A percentile compares a stretch with the other conserved stretches of the same genome.
These are phyloP conservation scores for Loris lydekkerianus DNA, from an alignment of 2,797 vertebrate genomes.

Conservation along the genomic window DNA sequence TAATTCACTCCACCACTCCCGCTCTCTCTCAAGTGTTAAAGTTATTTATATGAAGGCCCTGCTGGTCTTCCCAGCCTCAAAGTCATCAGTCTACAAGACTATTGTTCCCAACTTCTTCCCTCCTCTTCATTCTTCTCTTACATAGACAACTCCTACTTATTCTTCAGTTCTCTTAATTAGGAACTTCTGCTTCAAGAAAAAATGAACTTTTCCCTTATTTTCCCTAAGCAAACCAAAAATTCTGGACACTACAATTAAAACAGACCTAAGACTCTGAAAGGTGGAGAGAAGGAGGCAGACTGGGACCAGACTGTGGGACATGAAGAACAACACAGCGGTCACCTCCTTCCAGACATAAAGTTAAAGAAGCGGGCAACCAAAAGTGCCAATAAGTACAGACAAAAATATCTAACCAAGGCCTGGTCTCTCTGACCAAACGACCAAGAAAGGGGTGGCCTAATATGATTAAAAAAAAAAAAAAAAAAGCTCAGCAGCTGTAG, in stretches of 20 bases:
- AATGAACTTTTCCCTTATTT: background rate
- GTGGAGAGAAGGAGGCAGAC: background rate
- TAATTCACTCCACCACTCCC: background rate
- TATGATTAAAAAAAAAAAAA: background rate
- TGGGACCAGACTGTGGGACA: background rate
- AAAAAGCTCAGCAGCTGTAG: no score
- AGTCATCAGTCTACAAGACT: background rate
- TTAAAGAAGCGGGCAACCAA: background rate
- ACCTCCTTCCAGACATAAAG: background rate
- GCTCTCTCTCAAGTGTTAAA: background rate
- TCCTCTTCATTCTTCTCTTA: background rate
- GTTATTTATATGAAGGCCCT: background rate
- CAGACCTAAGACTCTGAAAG: background rate
- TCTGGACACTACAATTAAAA: background rate
- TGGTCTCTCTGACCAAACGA: background rate
- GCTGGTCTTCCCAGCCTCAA: background rate
- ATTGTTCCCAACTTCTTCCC: background rate
- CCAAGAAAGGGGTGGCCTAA: background rate
- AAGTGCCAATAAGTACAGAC: background rate
- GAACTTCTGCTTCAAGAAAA: slow-evolving; percentile 23
- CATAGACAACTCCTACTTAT: background rate
- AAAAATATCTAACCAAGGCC: background rate
- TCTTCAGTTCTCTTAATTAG: background rate
- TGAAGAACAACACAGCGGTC: background rate
- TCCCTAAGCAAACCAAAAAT: background rate